Evolutionary conservation across 1,140 invertebrate genomes (phyloP).

Genomic region (Magallana gigas): DNA sequence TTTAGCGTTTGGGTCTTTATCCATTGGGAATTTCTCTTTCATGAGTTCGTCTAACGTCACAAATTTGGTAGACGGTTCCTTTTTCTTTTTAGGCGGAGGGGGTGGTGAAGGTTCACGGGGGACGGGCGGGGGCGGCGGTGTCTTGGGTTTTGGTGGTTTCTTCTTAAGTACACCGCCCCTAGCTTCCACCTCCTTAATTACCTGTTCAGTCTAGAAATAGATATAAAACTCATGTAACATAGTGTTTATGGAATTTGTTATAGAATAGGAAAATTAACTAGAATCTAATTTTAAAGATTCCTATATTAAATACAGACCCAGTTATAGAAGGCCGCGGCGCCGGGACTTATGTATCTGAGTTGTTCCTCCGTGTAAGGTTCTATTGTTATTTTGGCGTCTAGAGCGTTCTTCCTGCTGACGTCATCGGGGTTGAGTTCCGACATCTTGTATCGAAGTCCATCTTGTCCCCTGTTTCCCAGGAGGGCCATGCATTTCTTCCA

Average conservation of each 20-base stretch:
- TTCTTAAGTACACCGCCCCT: constrained; percentile 45
- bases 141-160: constrained; percentile 27
- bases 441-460: constrained; percentile 47
- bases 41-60: constrained; percentile 41
- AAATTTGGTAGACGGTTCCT: constrained; percentile 18
- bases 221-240: not conserved
- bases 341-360: constrained; percentile 43
- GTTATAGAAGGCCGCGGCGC: constrained; percentile 47
- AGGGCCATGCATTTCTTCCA: constrained; percentile 44
- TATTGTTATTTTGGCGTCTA: constrained; percentile 48
- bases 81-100: constrained; percentile 21
- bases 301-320: constrained; percentile 41
- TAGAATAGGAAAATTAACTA: too few species aligned
- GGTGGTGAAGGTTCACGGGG: constrained; percentile 30
- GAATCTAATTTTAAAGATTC: too few species aligned
- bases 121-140: constrained; percentile 2
- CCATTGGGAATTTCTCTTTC: constrained; percentile 25
- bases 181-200: constrained; percentile 53
- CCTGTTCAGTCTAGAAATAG: constrained; percentile 35
- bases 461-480: constrained; percentile 41
- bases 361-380: constrained; percentile 49
- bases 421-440: constrained; percentile 44
- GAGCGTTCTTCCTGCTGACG: constrained; percentile 37
- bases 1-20: not conserved
- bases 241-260: not conserved